Percentiles rank a stretch among this genome's conserved stretches.
Conservation (phyloP, 2,797 vertebrate genomes). For the Parambassis ranga region DNA sequence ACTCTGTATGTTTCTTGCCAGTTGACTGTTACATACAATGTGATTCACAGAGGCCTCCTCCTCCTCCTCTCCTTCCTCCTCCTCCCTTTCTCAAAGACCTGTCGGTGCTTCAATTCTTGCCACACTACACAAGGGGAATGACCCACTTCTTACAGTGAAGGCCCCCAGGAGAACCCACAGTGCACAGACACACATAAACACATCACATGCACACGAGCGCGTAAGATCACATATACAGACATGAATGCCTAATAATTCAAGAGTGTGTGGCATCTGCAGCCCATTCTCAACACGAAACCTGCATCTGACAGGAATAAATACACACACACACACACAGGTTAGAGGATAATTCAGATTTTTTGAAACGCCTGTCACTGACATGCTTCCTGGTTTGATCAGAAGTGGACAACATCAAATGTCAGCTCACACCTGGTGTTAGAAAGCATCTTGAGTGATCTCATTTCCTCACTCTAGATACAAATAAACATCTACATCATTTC, state of each 20-base stretch:
- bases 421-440: too few species aligned
- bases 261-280: background rate
- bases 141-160: constrained; percentile 68
- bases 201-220: background rate
- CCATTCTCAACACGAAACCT: background rate
- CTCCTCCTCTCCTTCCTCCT: constrained; percentile 21
- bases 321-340: background rate
- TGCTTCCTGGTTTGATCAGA: too few species aligned
- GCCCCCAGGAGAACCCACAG: constrained; percentile 21
- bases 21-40: constrained; percentile 25
- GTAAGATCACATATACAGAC: constrained; percentile 9
- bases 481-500: too few species aligned
- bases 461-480: too few species aligned
- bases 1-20: constrained; percentile 24
- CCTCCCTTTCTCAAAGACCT: constrained; percentile 39
- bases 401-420: too few species aligned
- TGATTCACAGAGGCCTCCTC: constrained; percentile 39
- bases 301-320: constrained; percentile 21
- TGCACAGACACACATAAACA: background rate
- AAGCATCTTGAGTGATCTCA: too few species aligned
- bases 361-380: too few species aligned
- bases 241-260: constrained; percentile 52
- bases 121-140: constrained; percentile 44
- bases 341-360: background rate
- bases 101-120: constrained; percentile 44